A percentile compares a stretch with the other conserved stretches of the same genome.
Evolutionary conservation across 2,888 invertebrate genomes (phyloP).

Genomic region (Gymnosoma rotundatum): DNA sequence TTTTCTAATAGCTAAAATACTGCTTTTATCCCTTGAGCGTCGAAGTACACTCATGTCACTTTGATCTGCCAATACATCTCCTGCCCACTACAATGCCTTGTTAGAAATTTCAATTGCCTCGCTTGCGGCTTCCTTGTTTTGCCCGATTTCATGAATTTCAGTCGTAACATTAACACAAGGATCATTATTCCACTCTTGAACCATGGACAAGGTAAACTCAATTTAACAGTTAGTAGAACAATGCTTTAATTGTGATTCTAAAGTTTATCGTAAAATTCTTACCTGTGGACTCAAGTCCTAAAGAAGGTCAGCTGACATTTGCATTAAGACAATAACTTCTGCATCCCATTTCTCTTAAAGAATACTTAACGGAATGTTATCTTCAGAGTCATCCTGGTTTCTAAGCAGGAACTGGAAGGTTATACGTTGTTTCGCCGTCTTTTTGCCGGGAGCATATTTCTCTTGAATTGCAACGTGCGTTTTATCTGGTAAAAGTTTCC

Average conservation of each 20-base stretch:
- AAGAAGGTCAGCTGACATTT: slow-evolving; percentile 42
- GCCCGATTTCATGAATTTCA: slow-evolving; percentile 49
- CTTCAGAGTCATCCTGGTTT: slow-evolving; percentile 3
- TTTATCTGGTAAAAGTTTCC: too few species aligned
- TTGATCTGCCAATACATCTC: too few species aligned
- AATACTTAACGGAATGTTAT: slow-evolving; percentile 29
- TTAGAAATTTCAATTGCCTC: too few species aligned
- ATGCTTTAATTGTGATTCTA: slow-evolving; percentile 12
- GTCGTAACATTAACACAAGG: slow-evolving; percentile 44
- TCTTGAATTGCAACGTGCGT: slow-evolving; percentile 27
- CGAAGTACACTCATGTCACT: too few species aligned
- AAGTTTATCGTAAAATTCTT: background rate
- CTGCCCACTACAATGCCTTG: too few species aligned
- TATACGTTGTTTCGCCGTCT: slow-evolving; percentile 43
- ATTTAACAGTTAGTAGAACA: slow-evolving; percentile 13
- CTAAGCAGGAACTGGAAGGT: slow-evolving; percentile 24
- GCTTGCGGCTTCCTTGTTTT: background rate
- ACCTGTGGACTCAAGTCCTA: slow-evolving; percentile 54
- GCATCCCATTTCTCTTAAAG: slow-evolving; percentile 41
- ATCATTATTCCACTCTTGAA: slow-evolving; percentile 33
- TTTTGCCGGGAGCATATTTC: slow-evolving; percentile 53
- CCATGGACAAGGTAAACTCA: slow-evolving; percentile 35
- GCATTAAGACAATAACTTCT: too few species aligned
- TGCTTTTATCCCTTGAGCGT: too few species aligned
- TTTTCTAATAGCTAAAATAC: too few species aligned